Conservation (phyloP, 2,797 vertebrate genomes). For the Pseudomugil tenellus region DNA sequence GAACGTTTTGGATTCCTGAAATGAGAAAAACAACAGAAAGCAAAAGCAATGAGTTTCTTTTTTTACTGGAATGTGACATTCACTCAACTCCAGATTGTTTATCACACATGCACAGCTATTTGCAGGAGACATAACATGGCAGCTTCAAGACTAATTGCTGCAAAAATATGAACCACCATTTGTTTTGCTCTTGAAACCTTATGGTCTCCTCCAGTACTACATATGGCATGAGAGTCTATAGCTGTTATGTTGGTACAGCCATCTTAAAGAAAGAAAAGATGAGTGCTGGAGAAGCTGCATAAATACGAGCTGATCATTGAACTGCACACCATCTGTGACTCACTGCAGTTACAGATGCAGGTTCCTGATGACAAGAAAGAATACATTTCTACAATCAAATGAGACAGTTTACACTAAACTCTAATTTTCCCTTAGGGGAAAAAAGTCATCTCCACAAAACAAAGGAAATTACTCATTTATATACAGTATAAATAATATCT, state of each 20-base stretch:
- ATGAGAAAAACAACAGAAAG: conserved; percentile 45
- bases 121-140: too few relatives aligned
- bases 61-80: conserved; percentile 47
- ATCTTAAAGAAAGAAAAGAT: neutral
- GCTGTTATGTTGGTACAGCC: neutral
- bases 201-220: neutral
- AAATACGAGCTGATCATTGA: neutral
- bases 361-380: conserved; percentile 12
- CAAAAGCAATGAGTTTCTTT: conserved; percentile 36
- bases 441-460: conserved; percentile 51
- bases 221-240: neutral
- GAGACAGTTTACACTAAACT: conserved; percentile 23
- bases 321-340: neutral
- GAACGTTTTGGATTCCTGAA: conserved; percentile 97
- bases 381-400: conserved; percentile 10
- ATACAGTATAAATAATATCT: conserved; percentile 73
- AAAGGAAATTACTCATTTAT: conserved; percentile 62
- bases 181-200: neutral
- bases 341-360: neutral
- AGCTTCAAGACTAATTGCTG: conserved; percentile 10
- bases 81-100: conserved; percentile 50
- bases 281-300: neutral
- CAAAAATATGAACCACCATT: conserved; percentile 12
- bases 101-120: conserved; percentile 41
- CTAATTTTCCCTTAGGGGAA: conserved; percentile 6